Evolutionary conservation across 2,888 invertebrate species (phyloP).

Genomic region (Ferrisia virgata): DNA sequence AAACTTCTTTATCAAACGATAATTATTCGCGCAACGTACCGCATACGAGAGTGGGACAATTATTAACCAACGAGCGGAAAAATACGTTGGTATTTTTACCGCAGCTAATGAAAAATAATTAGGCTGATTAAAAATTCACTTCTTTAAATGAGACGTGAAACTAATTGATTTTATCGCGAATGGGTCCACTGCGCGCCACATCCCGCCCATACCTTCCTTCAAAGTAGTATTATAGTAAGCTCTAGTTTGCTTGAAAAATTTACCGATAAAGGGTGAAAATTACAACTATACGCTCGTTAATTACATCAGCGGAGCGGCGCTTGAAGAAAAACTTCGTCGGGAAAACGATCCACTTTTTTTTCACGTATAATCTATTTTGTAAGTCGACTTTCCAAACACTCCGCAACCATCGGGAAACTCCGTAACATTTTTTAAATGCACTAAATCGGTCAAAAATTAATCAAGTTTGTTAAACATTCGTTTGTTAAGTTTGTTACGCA

Average conservation of each 20-base stretch:
- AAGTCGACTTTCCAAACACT: too few relatives aligned
- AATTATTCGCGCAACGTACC: background rate
- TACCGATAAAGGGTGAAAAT: slow-evolving; percentile 2
- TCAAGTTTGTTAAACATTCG: too few relatives aligned
- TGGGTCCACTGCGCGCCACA: background rate
- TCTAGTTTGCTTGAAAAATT: background rate
- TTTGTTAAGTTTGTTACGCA: too few relatives aligned
- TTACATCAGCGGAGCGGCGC: background rate
- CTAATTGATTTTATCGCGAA: slow-evolving; percentile 4
- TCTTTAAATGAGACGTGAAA: background rate
- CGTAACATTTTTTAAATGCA: too few relatives aligned
- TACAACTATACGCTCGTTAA: slow-evolving; percentile 16
- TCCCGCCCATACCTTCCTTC: too few relatives aligned
- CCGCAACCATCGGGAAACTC: too few relatives aligned
- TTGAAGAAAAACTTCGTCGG: too few relatives aligned
- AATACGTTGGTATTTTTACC: background rate
- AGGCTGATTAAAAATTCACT: slow-evolving; percentile 6
- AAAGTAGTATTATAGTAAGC: background rate
- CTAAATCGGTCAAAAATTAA: too few relatives aligned
- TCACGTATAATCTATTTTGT: too few relatives aligned
- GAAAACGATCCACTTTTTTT: too few relatives aligned
- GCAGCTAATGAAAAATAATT: slow-evolving; percentile 7
- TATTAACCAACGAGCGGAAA: background rate
- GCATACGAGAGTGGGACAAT: background rate
- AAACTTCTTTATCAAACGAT: too few relatives aligned